Evolutionary conservation across 2,113 vertebrate genomes (phyloP).

Genomic region (Cryptotis parvus): DNA sequence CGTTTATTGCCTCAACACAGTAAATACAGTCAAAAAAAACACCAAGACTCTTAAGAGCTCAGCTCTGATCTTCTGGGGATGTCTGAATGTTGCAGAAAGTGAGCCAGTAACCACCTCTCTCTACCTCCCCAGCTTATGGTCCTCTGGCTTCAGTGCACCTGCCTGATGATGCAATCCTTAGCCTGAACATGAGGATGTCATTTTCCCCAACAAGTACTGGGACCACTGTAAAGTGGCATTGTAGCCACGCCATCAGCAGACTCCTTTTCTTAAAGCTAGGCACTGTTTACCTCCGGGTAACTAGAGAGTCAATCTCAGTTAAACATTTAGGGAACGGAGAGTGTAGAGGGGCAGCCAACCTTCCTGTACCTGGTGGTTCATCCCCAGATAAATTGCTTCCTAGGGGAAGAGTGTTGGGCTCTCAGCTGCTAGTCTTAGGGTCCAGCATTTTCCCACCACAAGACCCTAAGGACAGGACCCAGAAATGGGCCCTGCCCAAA

Average conservation of each 20-base stretch:
- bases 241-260: not conserved
- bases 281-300: not conserved
- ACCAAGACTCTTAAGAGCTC: not conserved
- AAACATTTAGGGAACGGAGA: not conserved
- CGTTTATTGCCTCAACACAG: constrained; percentile 66
- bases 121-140: too few species aligned
- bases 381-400: not conserved
- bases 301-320: constrained; percentile 11
- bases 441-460: too few species aligned
- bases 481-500: too few species aligned
- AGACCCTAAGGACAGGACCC: too few species aligned
- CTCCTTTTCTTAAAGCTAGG: constrained; percentile 12
- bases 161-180: constrained; percentile 35
- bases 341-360: not conserved
- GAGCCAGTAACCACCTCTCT: not conserved
- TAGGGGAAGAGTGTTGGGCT: not conserved
- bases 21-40: constrained; percentile 65
- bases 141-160: not conserved
- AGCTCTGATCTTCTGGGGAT: not conserved
- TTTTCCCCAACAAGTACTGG: constrained; percentile 19
- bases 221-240: constrained; percentile 18
- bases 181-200: not conserved
- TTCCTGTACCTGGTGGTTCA: not conserved
- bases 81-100: not conserved
- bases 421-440: too few species aligned